Evolutionary conservation across 2,797 vertebrate species (phyloP).

Genomic region (Meriones psammophilus): DNA sequence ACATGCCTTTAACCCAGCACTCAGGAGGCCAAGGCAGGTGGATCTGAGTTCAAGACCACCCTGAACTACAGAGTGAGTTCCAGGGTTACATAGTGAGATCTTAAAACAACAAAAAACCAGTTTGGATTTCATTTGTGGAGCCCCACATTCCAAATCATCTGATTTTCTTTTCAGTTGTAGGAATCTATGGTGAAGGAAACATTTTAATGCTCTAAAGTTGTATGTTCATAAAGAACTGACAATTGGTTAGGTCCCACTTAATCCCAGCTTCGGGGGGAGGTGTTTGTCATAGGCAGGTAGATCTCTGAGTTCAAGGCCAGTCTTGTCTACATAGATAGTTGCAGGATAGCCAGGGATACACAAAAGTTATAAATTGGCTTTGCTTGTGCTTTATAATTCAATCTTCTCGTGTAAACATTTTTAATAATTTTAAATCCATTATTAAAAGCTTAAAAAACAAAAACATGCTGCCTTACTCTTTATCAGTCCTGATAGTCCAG

Average conservation of each 20-base stretch:
- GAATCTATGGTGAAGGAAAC: conserved; percentile 14
- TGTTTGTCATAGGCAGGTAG: no score
- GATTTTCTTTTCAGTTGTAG: conserved; percentile 17
- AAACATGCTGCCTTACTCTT: background rate
- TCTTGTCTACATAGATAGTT: no score
- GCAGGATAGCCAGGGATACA: no score
- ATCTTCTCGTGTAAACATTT: conserved; percentile 7
- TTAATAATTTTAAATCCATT: conserved; percentile 37
- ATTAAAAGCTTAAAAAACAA: conserved; percentile 10
- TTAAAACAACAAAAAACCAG: background rate
- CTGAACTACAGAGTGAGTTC: background rate
- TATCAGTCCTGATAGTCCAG: background rate
- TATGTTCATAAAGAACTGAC: conserved; percentile 39
- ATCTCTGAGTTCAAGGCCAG: no score
- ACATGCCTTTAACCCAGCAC: background rate
- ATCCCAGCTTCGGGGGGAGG: no score
- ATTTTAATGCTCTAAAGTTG: conserved; percentile 20
- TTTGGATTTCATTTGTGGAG: background rate
- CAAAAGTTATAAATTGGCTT: no score
- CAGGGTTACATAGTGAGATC: background rate
- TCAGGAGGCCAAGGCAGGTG: background rate
- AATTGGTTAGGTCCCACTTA: background rate
- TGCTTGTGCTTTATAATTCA: background rate
- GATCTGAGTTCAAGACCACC: background rate
- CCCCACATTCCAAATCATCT: conserved; percentile 14